A percentile compares a stretch with the other conserved stretches of the same genome.
These are phyloP conservation scores for Luehdorfia chinensis DNA, from an alignment of 1,140 invertebrate genomes.

Conservation along the genomic window DNA sequence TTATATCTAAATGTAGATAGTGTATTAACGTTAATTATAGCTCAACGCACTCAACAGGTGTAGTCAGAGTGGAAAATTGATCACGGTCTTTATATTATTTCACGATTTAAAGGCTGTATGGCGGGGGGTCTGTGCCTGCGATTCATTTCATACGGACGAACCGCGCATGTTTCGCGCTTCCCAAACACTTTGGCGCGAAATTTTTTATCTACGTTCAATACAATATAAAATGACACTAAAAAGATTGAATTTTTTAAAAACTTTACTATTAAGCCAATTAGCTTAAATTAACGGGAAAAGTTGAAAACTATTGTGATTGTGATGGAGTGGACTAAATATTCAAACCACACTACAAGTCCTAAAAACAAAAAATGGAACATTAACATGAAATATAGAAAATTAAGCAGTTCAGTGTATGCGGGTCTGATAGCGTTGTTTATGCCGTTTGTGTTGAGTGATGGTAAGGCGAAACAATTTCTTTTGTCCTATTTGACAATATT, in stretches of 20 bases:
- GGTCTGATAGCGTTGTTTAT: conserved; percentile 50
- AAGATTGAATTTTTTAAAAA: no score
- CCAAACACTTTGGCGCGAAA: not conserved
- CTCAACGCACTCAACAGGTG: no score
- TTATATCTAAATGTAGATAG: no score
- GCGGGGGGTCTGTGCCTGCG: not conserved
- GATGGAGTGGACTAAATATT: not conserved
- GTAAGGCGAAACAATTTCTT: conserved; percentile 4
- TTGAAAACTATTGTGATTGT: no score
- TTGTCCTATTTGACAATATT: conserved; percentile 1
- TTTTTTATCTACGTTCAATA: not conserved
- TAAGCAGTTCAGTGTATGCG: conserved; percentile 45
- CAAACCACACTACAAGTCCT: not conserved
- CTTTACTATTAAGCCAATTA: no score
- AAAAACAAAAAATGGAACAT: no score
- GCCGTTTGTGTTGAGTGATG: conserved; percentile 45
- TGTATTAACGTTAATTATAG: not conserved
- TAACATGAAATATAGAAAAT: conserved; percentile 27
- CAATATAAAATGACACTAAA: no score
- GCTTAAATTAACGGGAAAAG: no score
- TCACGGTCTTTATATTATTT: not conserved
- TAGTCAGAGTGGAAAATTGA: not conserved
- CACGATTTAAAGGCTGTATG: not conserved
- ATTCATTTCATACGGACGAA: not conserved
- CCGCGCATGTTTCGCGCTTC: not conserved